Evolutionary conservation across 2,797 vertebrate genomes (phyloP), one percentile per base, ranked within the genome.

Genomic region (Esox masquinongy): DNA sequence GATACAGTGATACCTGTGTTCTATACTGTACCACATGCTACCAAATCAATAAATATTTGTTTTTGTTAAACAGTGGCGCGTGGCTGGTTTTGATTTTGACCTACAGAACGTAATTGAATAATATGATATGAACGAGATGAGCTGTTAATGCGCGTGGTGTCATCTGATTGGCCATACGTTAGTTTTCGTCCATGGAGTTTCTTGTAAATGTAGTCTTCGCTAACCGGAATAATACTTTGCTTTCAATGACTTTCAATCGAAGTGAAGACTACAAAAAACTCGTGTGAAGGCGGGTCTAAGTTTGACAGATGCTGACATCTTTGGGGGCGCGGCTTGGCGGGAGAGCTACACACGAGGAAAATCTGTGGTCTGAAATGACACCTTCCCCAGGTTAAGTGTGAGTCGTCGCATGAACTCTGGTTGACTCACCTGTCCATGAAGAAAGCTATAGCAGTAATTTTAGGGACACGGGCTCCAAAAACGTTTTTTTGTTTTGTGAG

Each of bases 91-190:
- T 26, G 2, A 14, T 61, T 61, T 12, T 61, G 24, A 61, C 56
- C 24, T 6, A 61, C 4, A 12, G 22, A 22, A 12, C 56, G 19
- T 1, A 12, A 9, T 19, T 24, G 1, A 59, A 12, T 61, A 24
- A 61, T 24, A 61, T 61, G 9, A 61, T 0, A 56, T 51, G 1
- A 29, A 5, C 0, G 16, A 51, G 50, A 70, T 11, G 43, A 14
- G 43, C 43, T 47, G 11, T 84, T 83, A 74, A 76, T 84, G 56
- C 84, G 86, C 94, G 94, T 95, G 94, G 83, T 92, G 80, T 82
- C 1, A 49, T 56, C 68, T 81, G 85, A 94, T 95, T 94, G 94
- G 94, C 74, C 82, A 64, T 1, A 26, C 9, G 0, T 15, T 31
- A 1, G 24, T 5, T 66, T 31, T n/a, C 63, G 4, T 66, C 26